Evolutionary conservation across 1,140 invertebrate genomes (phyloP).

Genomic region (Octopus bimaculoides): DNA sequence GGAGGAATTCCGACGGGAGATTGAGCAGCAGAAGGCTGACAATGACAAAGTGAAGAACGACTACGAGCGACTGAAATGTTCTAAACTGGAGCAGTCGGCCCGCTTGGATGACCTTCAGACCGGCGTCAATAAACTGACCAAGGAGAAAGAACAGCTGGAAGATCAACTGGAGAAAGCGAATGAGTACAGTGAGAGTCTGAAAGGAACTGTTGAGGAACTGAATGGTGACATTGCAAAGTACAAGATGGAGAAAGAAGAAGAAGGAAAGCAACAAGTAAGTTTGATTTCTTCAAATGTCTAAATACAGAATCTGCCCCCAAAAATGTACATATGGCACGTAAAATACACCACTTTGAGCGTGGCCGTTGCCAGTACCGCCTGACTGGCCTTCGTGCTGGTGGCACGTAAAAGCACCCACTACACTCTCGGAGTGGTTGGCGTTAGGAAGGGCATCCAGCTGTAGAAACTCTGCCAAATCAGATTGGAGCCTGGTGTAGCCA

Average conservation of each 20-base stretch:
- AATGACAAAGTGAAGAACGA: slow-evolving; percentile 28
- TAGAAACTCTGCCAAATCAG: no score
- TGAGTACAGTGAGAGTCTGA: not conserved
- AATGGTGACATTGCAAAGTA: not conserved
- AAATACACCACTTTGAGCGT: no score
- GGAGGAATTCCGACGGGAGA: slow-evolving; percentile 29
- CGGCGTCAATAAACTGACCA: slow-evolving; percentile 31
- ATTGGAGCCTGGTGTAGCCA: no score
- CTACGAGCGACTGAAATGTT: slow-evolving; percentile 23
- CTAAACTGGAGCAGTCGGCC: not conserved
- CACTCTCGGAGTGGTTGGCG: no score
- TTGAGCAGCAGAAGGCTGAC: slow-evolving; percentile 27
- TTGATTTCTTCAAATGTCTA: not conserved
- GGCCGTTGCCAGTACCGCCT: no score
- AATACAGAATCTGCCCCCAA: no score
- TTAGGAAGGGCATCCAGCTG: no score
- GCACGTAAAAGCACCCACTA: no score
- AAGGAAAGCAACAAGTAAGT: slow-evolving; percentile 42
- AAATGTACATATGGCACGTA: no score
- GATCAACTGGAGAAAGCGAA: slow-evolving; percentile 23
- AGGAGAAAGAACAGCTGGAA: slow-evolving; percentile 30
- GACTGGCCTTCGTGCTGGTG: no score
- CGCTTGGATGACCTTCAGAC: slow-evolving; percentile 30
- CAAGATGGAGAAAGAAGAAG: slow-evolving; percentile 26
- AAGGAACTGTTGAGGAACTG: not conserved